Evolutionary conservation across 2,113 vertebrate genomes (phyloP).

Genomic region (Fregata magnificens): DNA sequence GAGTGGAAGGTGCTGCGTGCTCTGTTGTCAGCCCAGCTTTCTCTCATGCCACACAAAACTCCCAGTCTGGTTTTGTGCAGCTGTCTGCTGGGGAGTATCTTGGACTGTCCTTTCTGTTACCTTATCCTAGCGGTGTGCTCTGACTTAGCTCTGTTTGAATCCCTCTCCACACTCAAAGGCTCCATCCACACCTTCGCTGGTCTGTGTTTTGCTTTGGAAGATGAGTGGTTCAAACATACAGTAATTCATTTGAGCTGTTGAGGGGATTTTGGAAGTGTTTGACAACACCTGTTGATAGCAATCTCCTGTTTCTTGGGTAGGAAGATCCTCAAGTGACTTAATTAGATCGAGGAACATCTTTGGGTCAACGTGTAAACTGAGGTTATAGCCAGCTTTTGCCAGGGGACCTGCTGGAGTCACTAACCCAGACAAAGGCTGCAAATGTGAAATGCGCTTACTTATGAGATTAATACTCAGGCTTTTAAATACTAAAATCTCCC

Average conservation of each 20-base stretch:
- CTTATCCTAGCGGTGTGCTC: fast-evolving
- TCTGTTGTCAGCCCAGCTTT: background rate
- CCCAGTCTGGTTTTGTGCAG: background rate
- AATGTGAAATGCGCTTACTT: background rate
- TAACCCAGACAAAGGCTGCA: background rate
- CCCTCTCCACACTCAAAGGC: fast-evolving
- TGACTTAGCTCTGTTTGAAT: background rate
- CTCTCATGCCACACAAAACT: fast-evolving
- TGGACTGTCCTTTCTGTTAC: background rate
- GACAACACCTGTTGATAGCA: fast-evolving
- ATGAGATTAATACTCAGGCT: background rate
- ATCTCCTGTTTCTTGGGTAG: background rate
- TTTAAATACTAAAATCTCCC: background rate
- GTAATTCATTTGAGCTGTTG: background rate
- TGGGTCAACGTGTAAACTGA: fast-evolving
- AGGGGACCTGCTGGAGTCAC: background rate
- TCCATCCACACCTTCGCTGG: background rate
- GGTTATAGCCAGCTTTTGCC: background rate
- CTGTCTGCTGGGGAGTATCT: background rate
- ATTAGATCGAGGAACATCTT: background rate
- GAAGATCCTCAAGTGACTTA: background rate
- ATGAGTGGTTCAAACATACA: background rate
- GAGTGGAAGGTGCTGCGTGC: fast-evolving
- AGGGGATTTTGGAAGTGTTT: background rate
- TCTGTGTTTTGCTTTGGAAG: background rate